Evolutionary conservation across 2,113 vertebrate species (phyloP).

Genomic region (Chloropsis hardwickii): DNA sequence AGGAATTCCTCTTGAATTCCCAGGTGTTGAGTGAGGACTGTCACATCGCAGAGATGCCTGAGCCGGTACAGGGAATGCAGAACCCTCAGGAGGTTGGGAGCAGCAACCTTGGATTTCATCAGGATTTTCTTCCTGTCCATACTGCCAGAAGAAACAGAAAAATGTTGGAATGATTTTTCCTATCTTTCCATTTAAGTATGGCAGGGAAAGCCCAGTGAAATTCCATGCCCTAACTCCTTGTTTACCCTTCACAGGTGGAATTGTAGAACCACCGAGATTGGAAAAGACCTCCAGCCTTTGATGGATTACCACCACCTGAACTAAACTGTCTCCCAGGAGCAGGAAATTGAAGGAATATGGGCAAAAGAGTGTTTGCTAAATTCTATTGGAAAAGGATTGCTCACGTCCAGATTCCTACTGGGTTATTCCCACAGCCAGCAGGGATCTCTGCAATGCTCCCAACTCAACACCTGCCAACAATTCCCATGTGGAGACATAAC

Average conservation of each 20-base stretch:
- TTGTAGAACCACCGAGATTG: rapidly evolving
- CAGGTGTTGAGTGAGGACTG: conserved; percentile 39
- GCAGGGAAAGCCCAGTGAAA: neutral
- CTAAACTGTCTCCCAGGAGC: neutral
- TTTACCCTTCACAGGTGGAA: neutral
- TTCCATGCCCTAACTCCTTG: neutral
- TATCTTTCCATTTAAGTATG: neutral
- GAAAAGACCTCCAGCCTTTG: neutral
- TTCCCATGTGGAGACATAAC: rapidly evolving
- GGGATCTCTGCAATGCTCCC: neutral
- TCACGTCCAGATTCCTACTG: neutral
- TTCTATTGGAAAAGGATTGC: neutral
- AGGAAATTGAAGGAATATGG: neutral
- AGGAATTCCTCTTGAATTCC: conserved; percentile 64
- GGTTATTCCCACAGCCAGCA: neutral
- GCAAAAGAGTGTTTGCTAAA: neutral
- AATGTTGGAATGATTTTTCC: neutral
- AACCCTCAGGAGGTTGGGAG: conserved; percentile 61
- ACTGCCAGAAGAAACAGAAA: conserved; percentile 4
- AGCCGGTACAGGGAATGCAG: conserved; percentile 56
- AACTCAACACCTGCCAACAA: neutral
- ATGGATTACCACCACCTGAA: neutral
- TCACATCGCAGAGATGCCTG: conserved; percentile 60
- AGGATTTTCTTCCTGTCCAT: conserved; percentile 68
- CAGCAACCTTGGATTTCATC: conserved; percentile 65